Conservation (phyloP, 2,888 invertebrate species). For the Brenthis daphne region DNA sequence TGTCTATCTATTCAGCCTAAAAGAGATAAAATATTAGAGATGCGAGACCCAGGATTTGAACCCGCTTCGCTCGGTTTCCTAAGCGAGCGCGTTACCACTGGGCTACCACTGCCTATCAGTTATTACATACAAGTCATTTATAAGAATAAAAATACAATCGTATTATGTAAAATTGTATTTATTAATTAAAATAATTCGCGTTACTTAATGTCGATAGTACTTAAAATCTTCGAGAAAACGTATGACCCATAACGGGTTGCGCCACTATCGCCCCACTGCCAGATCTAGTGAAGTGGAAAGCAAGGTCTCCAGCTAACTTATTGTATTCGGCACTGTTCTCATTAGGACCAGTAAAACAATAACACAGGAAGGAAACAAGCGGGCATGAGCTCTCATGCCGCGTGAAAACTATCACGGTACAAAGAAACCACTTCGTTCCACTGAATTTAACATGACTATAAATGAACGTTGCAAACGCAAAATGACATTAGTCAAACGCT, state of each 20-base stretch:
- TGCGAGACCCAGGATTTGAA: too few species aligned
- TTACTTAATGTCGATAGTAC: conserved; percentile 18
- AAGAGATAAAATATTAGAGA: too few species aligned
- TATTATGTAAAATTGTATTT: not conserved
- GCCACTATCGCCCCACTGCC: conserved; percentile 69
- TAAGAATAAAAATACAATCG: not conserved
- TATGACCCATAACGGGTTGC: conserved; percentile 70
- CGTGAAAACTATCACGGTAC: conserved; percentile 73
- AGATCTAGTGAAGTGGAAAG: conserved; percentile 78
- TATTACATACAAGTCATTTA: too few species aligned
- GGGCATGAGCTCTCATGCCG: conserved; percentile 59
- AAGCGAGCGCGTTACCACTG: too few species aligned
- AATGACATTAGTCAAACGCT: conserved; percentile 74
- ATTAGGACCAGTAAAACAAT: conserved; percentile 78
- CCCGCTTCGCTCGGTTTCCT: too few species aligned
- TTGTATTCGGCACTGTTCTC: conserved; percentile 75
- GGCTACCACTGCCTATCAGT: too few species aligned
- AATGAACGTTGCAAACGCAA: conserved; percentile 70
- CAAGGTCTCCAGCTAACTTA: conserved; percentile 76
- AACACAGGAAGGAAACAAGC: conserved; percentile 79
- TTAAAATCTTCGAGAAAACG: conserved; percentile 59
- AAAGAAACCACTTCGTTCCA: conserved; percentile 69
- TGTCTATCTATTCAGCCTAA: too few species aligned
- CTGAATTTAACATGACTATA: conserved; percentile 74
- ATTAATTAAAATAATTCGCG: conserved; percentile 1